Evolutionary conservation across 1,140 invertebrate species (phyloP), one percentile per base, ranked within the genome.

Genomic region (Arctopsyche grandis): DNA sequence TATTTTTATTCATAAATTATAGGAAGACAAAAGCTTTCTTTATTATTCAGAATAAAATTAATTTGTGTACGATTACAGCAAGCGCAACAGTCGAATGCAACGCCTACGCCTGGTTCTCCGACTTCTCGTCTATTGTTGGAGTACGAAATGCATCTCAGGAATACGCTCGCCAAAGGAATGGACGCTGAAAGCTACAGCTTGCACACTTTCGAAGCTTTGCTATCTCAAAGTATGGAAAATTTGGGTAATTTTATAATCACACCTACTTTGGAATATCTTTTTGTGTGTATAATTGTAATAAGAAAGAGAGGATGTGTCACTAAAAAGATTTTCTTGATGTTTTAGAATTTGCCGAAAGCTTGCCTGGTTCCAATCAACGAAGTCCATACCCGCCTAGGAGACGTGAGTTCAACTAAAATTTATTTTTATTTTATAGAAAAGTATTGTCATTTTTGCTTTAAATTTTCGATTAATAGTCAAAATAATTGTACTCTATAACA

Each of bases 141-240:
- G 89, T 98, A 98, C 87, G 97, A 98, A 89, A 96, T 97, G 93
- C 96, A 98, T 88, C 90, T 98, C 56, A 89, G 97, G 69, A 98
- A 98, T 86, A 97, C 96, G 0, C 89, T 98, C 79, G 97, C 96
- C 83, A 96, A 97, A 86, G 97, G 96, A 80, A 96, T 97, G 94
- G 96, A 97, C 85, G 96, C 96, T 56, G 96, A 97, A 87, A 97
- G 95, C 84, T 97, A 97, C 86, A 97, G 95, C 85, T 88, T 98
- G 79, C 96, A 98, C 85, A 97, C 96, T 0, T 98, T 98, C 84
- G 96, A 98, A 89, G 95, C 96, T 63, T 89, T 98, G 46, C 90
- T 98, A 26, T 95, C 95, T 70, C 96, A 97, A 87, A 97, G 95
- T 88, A 97, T 97, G 95, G 96, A 98, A 88, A 97, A 98, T 89